These are phyloP conservation scores for Cydia strobilella DNA, from an alignment of 1,140 invertebrate species.

Conservation along the genomic window DNA sequence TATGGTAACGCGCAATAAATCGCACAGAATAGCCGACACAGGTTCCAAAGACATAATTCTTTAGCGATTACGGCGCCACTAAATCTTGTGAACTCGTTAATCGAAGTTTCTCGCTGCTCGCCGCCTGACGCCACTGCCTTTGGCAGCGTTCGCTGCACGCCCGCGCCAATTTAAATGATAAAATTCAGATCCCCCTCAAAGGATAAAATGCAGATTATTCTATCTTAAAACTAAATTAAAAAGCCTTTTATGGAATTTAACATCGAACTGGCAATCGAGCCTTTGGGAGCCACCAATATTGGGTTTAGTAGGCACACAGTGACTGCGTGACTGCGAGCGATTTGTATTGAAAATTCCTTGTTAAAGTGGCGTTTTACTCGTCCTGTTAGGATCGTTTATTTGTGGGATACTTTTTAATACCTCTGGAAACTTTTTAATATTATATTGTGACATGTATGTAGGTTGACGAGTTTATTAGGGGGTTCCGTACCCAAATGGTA, in stretches of 20 bases:
- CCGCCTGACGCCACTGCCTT: slow-evolving; percentile 69
- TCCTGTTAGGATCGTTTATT: background rate
- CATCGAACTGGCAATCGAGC: slow-evolving; percentile 11
- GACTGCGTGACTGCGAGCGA: slow-evolving; percentile 9
- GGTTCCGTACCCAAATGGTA: too few species aligned
- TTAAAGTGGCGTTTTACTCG: background rate
- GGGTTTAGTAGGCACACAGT: background rate
- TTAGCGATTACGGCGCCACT: slow-evolving; percentile 66
- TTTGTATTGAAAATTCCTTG: slow-evolving; percentile 15
- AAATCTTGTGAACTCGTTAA: slow-evolving; percentile 75
- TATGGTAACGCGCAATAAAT: slow-evolving; percentile 34
- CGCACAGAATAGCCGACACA: slow-evolving; percentile 48
- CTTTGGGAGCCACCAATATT: background rate
- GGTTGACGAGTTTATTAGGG: too few species aligned
- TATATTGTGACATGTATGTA: too few species aligned
- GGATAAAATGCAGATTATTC: slow-evolving; percentile 58
- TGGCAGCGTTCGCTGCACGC: slow-evolving; percentile 49
- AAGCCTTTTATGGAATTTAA: slow-evolving; percentile 36
- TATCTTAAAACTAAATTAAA: slow-evolving; percentile 55
- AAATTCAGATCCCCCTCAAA: slow-evolving; percentile 62
- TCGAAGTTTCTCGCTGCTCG: slow-evolving; percentile 70
- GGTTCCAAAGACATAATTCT: slow-evolving; percentile 57
- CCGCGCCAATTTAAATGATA: slow-evolving; percentile 67
- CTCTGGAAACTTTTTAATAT: too few species aligned
- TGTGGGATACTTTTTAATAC: too few species aligned